Evolutionary conservation across 1,140 invertebrate genomes (phyloP).

Genomic region (Telenomus remus): DNA sequence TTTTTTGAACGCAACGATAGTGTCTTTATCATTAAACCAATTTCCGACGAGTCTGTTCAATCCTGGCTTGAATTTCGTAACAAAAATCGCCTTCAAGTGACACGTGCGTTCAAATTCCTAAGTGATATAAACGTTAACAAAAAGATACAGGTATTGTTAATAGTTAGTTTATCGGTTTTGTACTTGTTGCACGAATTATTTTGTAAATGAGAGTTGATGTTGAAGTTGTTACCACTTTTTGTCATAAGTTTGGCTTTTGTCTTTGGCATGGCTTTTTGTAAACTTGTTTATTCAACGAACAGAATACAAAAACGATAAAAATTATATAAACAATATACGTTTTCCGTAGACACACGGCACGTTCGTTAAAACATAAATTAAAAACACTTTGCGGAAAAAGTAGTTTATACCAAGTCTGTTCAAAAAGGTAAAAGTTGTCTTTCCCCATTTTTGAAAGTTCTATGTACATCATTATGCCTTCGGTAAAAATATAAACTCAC

Average conservation of each 20-base stretch:
- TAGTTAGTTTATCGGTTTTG: conserved; percentile 56
- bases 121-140: conserved; percentile 32
- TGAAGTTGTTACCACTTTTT: conserved; percentile 31
- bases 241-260: no score
- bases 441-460: no score
- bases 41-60: conserved; percentile 39
- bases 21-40: conserved; percentile 13
- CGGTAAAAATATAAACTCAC: no score
- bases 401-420: no score
- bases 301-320: no score
- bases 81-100: conserved; percentile 31
- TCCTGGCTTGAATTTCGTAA: conserved; percentile 23
- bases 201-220: conserved; percentile 63
- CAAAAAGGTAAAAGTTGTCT: no score
- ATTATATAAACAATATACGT: no score
- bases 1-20: conserved; percentile 4
- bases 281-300: no score
- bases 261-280: conserved; percentile 39
- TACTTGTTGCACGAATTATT: conserved; percentile 69
- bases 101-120: conserved; percentile 44
- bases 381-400: no score
- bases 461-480: no score
- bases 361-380: no score
- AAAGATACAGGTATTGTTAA: conserved; percentile 64
- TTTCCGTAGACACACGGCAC: no score